A percentile compares a stretch with the other conserved stretches of the same genome.
Conservation (phyloP, 2,113 vertebrate genomes). For the Apteryx mantelli region DNA sequence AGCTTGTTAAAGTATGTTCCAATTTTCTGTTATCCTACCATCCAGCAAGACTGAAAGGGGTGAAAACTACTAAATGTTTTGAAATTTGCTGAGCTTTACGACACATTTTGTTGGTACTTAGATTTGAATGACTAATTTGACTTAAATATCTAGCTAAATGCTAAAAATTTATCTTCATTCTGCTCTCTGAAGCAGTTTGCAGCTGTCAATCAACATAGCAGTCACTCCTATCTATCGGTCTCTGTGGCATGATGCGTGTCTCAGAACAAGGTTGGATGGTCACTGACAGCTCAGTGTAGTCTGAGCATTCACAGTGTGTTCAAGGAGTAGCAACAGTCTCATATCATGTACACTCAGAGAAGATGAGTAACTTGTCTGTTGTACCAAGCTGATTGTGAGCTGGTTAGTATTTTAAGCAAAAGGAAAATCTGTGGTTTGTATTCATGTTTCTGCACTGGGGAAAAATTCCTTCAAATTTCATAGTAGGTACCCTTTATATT, state of each 20-base stretch:
- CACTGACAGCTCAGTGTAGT: conserved; percentile 8
- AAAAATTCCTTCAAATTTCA: neutral
- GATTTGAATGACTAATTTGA: neutral
- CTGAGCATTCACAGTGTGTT: neutral
- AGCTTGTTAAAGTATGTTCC: neutral
- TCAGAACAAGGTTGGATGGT: conserved; percentile 1
- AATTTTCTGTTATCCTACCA: neutral
- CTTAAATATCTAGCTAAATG: neutral
- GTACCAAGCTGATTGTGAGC: neutral
- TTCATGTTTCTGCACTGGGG: neutral
- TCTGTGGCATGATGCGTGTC: neutral
- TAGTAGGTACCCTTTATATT: neutral
- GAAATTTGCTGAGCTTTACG: fast-evolving
- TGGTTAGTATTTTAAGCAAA: neutral
- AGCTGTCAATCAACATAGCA: neutral
- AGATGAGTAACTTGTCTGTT: neutral
- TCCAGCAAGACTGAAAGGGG: neutral
- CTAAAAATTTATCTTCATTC: neutral
- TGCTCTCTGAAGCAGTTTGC: neutral
- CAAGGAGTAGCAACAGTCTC: neutral
- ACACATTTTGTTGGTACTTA: neutral
- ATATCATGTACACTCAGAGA: neutral
- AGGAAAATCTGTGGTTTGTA: neutral
- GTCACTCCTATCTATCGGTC: neutral
- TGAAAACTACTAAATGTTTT: neutral